These are phyloP conservation scores for Ranitomeya variabilis DNA, from an alignment of 2,113 vertebrate species.

Conservation along the genomic window DNA sequence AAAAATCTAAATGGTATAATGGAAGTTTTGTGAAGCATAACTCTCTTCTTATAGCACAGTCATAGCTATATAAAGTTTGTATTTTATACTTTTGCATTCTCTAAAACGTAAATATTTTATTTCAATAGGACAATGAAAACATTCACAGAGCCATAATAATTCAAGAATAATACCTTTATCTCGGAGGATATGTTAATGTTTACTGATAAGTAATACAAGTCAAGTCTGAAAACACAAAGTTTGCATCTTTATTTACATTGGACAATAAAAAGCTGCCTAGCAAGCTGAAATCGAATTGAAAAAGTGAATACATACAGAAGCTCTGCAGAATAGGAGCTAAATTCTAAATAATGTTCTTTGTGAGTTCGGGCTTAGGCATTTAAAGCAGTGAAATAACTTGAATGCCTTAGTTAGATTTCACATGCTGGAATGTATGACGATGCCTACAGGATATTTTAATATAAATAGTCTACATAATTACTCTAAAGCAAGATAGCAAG, in stretches of 20 bases:
- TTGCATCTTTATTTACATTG: slow-evolving; percentile 42
- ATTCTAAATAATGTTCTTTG: slow-evolving; percentile 30
- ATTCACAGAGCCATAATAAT: slow-evolving; percentile 11
- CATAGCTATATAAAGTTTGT: neutral
- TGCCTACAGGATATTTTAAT: slow-evolving; percentile 26
- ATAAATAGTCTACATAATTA: slow-evolving; percentile 32
- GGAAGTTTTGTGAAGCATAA: neutral
- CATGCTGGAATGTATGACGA: neutral
- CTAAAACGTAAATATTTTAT: slow-evolving; percentile 10
- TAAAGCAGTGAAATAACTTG: neutral
- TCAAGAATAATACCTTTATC: slow-evolving; percentile 35
- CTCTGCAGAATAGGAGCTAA: slow-evolving; percentile 8
- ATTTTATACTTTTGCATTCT: neutral
- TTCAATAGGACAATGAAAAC: slow-evolving; percentile 34
- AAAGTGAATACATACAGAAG: neutral
- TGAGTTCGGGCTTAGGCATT: neutral
- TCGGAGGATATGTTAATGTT: slow-evolving; percentile 38
- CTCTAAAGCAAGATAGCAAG: slow-evolving; percentile 17
- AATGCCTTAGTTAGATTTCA: neutral
- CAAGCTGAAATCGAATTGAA: slow-evolving; percentile 37
- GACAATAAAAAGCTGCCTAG: slow-evolving; percentile 42
- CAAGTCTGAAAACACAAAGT: slow-evolving; percentile 33
- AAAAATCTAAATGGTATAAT: neutral
- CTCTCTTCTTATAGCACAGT: neutral
- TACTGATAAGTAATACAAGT: slow-evolving; percentile 36